A percentile compares a stretch with the other conserved stretches of the same genome.
These are phyloP conservation scores for Leptopilina drosophilae DNA, from an alignment of 2,888 invertebrate species.

Conservation along the genomic window DNA sequence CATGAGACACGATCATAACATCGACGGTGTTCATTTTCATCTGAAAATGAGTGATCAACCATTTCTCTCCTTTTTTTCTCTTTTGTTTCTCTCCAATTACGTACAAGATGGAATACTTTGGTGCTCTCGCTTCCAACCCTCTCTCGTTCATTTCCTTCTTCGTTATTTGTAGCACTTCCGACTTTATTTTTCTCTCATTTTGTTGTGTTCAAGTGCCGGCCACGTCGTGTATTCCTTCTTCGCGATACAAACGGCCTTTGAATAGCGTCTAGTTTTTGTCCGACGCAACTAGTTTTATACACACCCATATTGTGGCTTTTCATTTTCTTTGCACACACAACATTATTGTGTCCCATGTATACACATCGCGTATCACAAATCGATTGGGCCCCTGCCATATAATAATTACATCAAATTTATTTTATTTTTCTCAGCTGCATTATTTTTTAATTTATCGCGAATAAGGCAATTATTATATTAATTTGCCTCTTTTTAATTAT, in stretches of 20 bases:
- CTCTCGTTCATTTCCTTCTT: slow-evolving; percentile 31
- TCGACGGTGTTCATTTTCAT: slow-evolving; percentile 2
- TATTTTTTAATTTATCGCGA: too few relatives aligned
- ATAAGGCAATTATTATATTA: too few relatives aligned
- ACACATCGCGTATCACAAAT: background rate
- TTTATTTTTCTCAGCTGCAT: too few relatives aligned
- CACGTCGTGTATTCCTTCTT: slow-evolving; percentile 44
- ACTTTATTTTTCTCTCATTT: slow-evolving; percentile 34
- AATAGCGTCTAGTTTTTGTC: slow-evolving; percentile 72
- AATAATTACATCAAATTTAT: background rate
- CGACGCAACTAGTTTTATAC: slow-evolving; percentile 67
- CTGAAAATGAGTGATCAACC: slow-evolving; percentile 19
- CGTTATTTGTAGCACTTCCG: slow-evolving; percentile 36
- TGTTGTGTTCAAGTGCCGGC: slow-evolving; percentile 28
- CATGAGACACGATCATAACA: too few relatives aligned
- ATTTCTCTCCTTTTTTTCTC: too few relatives aligned
- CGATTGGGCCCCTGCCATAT: slow-evolving; percentile 11
- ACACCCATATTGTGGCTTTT: slow-evolving; percentile 57
- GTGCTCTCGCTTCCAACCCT: slow-evolving; percentile 12
- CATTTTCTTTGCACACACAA: slow-evolving; percentile 55
- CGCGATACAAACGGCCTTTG: slow-evolving; percentile 66
- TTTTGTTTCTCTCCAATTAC: too few relatives aligned
- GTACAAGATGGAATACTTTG: slow-evolving; percentile 3
- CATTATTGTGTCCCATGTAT: background rate
- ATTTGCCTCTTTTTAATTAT: too few relatives aligned